Evolutionary conservation across 2,797 vertebrate species (phyloP).

Genomic region (Hemitrygon akajei): DNA sequence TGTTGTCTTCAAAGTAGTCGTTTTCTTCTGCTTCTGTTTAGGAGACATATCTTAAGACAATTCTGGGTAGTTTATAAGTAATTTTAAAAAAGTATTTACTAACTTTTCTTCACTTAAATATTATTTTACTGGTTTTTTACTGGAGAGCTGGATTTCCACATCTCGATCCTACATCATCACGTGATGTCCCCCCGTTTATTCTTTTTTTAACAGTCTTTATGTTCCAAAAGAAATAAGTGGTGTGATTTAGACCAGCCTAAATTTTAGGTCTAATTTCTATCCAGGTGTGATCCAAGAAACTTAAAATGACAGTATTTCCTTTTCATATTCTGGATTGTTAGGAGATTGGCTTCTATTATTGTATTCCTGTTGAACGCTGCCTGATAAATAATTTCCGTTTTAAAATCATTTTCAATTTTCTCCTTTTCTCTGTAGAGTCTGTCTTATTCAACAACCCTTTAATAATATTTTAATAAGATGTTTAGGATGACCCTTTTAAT

Average conservation of each 20-base stretch:
- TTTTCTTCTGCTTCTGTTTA: too few relatives aligned
- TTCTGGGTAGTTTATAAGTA: too few relatives aligned
- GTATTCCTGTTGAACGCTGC: too few relatives aligned
- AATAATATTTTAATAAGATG: neutral
- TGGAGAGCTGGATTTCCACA: too few relatives aligned
- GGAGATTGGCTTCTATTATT: neutral
- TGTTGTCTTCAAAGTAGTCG: too few relatives aligned
- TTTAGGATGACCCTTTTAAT: neutral
- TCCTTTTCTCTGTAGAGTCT: neutral
- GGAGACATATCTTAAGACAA: too few relatives aligned
- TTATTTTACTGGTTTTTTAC: too few relatives aligned
- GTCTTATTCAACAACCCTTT: neutral
- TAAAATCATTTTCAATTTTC: neutral
- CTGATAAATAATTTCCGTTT: neutral
- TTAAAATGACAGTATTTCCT: neutral
- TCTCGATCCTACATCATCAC: too few relatives aligned
- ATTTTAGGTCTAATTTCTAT: neutral
- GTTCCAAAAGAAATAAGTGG: neutral
- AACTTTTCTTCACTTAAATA: too few relatives aligned
- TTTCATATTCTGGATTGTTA: neutral
- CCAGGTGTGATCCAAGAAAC: neutral
- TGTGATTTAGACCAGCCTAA: neutral
- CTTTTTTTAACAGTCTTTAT: neutral
- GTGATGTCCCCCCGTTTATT: too few relatives aligned
- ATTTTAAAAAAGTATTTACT: too few relatives aligned